Evolutionary conservation across 1,140 invertebrate genomes (phyloP).

Genomic region (Zophobas atratus): DNA sequence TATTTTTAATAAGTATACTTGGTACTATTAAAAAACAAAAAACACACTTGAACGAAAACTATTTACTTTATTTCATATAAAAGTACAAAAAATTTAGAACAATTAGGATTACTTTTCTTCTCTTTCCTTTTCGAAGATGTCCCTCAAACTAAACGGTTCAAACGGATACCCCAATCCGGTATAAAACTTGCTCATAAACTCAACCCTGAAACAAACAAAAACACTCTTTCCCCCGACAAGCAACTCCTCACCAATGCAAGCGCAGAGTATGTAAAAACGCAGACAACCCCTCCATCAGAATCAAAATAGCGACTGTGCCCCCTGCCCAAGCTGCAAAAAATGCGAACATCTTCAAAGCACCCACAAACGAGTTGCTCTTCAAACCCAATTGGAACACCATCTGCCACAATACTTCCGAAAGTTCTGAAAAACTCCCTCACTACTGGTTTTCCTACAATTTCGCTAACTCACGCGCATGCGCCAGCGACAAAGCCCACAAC

Average conservation of each 20-base stretch:
- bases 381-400: constrained; percentile 83
- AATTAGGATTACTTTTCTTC: constrained; percentile 50
- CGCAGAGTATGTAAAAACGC: constrained; percentile 90
- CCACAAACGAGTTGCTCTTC: constrained; percentile 74
- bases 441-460: background rate
- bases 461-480: constrained; percentile 86
- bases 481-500: constrained; percentile 95
- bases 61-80: too few species aligned
- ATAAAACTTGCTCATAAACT: constrained; percentile 99
- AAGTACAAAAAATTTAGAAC: too few species aligned
- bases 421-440: constrained; percentile 72
- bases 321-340: constrained; percentile 91
- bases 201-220: constrained; percentile 79
- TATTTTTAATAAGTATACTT: too few species aligned
- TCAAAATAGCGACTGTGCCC: constrained; percentile 89
- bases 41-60: too few species aligned
- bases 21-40: too few species aligned
- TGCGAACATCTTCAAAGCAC: constrained; percentile 79
- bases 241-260: constrained; percentile 80
- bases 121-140: constrained; percentile 80
- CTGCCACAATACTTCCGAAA: constrained; percentile 93
- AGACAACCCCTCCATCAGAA: constrained; percentile 94
- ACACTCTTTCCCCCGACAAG: background rate
- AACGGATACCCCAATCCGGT: constrained; percentile 90
- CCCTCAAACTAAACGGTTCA: constrained; percentile 94